Percentiles rank a stretch among this genome's conserved stretches.
These are phyloP conservation scores for Chaenogobius annularis DNA, from an alignment of 2,113 vertebrate genomes.

Conservation along the genomic window DNA sequence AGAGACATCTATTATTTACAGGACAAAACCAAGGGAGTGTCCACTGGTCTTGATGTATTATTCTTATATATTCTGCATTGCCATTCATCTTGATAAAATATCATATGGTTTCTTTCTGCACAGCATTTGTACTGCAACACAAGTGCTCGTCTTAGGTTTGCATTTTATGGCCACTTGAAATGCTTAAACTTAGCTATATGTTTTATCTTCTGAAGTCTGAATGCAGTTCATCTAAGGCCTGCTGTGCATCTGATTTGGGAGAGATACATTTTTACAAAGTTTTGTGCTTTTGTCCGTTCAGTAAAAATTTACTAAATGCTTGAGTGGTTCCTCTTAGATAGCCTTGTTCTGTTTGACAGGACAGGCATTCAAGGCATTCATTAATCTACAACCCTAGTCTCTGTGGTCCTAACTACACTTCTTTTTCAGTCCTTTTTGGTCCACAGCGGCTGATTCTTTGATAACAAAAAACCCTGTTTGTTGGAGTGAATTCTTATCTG, in stretches of 20 bases:
- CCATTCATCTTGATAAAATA: conserved; percentile 48
- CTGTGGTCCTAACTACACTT: conserved; percentile 34
- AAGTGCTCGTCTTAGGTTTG: conserved; percentile 6
- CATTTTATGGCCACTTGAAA: neutral
- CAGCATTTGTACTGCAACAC: neutral
- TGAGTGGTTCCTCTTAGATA: neutral
- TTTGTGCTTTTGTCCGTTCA: conserved; percentile 10
- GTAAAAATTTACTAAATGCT: too few species aligned
- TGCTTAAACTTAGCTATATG: conserved; percentile 2
- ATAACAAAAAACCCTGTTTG: conserved; percentile 23
- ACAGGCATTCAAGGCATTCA: neutral
- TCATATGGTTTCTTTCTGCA: neutral
- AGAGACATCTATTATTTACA: conserved; percentile 45
- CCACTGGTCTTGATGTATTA: conserved; percentile 32
- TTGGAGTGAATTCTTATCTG: conserved; percentile 8
- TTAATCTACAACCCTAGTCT: conserved; percentile 14
- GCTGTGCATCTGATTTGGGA: neutral
- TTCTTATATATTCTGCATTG: conserved; percentile 33
- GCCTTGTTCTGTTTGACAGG: neutral
- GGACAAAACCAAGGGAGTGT: conserved; percentile 24
- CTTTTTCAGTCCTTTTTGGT: conserved; percentile 21
- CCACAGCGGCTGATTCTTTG: conserved; percentile 37
- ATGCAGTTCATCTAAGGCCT: conserved; percentile 3
- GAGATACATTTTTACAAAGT: neutral
- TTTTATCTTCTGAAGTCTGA: neutral